Evolutionary conservation across 2,888 invertebrate species (phyloP).

Genomic region (Hemistola chrysoprasaria): DNA sequence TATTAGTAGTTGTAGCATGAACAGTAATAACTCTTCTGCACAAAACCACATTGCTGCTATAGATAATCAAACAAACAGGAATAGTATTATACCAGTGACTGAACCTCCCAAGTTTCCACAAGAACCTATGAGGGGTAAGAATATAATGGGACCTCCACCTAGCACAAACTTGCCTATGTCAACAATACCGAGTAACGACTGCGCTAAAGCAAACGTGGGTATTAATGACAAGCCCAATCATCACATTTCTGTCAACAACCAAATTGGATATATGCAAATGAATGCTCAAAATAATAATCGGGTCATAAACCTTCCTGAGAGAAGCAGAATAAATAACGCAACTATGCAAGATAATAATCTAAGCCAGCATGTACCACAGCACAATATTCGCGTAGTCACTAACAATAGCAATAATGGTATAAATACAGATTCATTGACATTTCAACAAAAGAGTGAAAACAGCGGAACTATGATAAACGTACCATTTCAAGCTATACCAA

Average conservation of each 20-base stretch:
- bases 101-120: slow-evolving; percentile 65
- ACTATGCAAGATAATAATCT: slow-evolving; percentile 59
- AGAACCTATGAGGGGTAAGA: slow-evolving; percentile 68
- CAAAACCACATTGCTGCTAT: slow-evolving; percentile 59
- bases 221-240: slow-evolving; percentile 71
- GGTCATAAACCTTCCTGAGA: slow-evolving; percentile 73
- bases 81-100: slow-evolving; percentile 54
- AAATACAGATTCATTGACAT: slow-evolving; percentile 58
- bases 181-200: slow-evolving; percentile 60
- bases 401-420: slow-evolving; percentile 61
- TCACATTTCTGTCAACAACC: slow-evolving; percentile 68
- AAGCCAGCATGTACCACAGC: slow-evolving; percentile 68
- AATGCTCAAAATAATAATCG: slow-evolving; percentile 66
- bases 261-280: slow-evolving; percentile 75
- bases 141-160: slow-evolving; percentile 63
- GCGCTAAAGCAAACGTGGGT: slow-evolving; percentile 66
- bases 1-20: slow-evolving; percentile 70
- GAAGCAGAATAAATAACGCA: slow-evolving; percentile 61
- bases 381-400: slow-evolving; percentile 73
- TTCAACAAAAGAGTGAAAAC: slow-evolving; percentile 69
- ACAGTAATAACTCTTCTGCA: slow-evolving; percentile 51
- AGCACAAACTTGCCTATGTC: slow-evolving; percentile 55
- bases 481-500: slow-evolving; percentile 77
- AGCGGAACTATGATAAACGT: slow-evolving; percentile 75
- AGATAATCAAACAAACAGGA: slow-evolving; percentile 63